These are phyloP conservation scores for Epinephelus fuscoguttatus DNA, from an alignment of 2,113 vertebrate species.

Conservation along the genomic window DNA sequence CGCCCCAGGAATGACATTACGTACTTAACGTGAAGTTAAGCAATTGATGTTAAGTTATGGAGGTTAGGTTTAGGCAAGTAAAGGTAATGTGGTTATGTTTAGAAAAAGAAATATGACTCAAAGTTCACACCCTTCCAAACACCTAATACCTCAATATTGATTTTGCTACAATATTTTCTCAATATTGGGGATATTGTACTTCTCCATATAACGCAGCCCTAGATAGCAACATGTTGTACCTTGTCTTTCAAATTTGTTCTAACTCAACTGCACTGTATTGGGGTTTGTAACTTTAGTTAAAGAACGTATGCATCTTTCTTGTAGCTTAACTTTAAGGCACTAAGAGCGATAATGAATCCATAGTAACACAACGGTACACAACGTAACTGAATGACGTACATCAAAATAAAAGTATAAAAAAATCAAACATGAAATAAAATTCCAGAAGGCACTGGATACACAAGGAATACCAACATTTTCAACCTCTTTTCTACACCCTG, in stretches of 20 bases:
- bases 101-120: no score
- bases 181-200: no score
- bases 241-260: background rate
- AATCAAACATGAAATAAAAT: slow-evolving; percentile 29
- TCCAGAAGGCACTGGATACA: slow-evolving; percentile 60
- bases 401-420: slow-evolving; percentile 47
- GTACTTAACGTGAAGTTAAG: no score
- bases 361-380: slow-evolving; percentile 55
- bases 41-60: no score
- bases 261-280: background rate
- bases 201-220: no score
- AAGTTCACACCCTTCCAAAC: no score
- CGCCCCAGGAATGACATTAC: no score
- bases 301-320: no score
- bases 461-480: slow-evolving; percentile 57
- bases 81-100: no score
- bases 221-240: background rate
- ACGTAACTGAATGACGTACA: slow-evolving; percentile 65
- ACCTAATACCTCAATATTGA: no score
- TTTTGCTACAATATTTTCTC: no score
- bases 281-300: background rate
- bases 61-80: no score
- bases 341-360: slow-evolving; percentile 41
- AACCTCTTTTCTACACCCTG: slow-evolving; percentile 31
- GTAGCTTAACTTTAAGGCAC: slow-evolving; percentile 34